These are phyloP conservation scores for Cryptus armator DNA, from an alignment of 2,888 invertebrate species.

Conservation along the genomic window DNA sequence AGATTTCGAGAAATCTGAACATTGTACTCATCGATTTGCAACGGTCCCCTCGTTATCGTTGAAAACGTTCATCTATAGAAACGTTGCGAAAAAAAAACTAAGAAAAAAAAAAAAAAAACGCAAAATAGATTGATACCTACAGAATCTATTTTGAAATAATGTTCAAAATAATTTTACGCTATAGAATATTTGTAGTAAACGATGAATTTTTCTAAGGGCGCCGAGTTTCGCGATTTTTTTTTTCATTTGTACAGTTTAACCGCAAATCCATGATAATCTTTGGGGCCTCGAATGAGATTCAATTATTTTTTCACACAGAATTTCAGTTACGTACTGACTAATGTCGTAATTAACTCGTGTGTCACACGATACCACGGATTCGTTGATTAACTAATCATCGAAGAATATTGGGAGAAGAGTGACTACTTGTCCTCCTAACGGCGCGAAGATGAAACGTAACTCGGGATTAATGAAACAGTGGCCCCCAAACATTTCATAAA, in stretches of 20 bases:
- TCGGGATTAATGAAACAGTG: constrained; percentile 5
- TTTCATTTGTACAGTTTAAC: constrained; percentile 36
- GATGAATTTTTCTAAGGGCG: not conserved
- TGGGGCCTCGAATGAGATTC: not conserved
- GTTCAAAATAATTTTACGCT: constrained; percentile 47
- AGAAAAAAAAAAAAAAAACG: constrained; percentile 7
- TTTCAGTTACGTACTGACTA: constrained; percentile 12
- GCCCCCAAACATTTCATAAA: not conserved
- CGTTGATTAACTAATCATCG: not conserved
- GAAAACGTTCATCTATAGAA: not conserved
- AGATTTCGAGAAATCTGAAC: constrained; percentile 2
- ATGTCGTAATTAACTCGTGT: not conserved
- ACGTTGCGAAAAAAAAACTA: constrained; percentile 22
- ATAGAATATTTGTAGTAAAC: not conserved
- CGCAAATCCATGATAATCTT: not conserved
- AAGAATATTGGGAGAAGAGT: no score
- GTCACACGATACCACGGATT: not conserved
- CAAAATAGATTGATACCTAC: constrained; percentile 20
- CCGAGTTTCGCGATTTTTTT: constrained; percentile 15
- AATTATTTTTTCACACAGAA: constrained; percentile 35
- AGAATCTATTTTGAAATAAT: constrained; percentile 54
- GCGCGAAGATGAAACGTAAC: not conserved
- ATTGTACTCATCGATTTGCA: not conserved
- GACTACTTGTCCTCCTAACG: not conserved
- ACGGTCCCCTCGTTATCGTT: not conserved